Evolutionary conservation across 1,140 invertebrate species (phyloP).

Genomic region (Hirudo medicinalis): DNA sequence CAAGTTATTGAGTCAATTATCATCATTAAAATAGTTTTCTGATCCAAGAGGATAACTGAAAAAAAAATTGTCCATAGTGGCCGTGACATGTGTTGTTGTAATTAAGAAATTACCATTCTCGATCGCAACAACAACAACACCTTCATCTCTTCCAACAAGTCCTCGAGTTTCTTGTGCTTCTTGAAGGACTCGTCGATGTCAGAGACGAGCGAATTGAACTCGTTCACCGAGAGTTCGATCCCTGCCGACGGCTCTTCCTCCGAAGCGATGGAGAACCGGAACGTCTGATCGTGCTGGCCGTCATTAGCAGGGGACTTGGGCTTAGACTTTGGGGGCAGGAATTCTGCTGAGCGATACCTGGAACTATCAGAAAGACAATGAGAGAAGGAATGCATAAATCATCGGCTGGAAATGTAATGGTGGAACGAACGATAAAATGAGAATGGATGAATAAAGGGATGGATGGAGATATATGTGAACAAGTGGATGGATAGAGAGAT

Average conservation of each 20-base stretch:
- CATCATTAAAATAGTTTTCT: neutral
- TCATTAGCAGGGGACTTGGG: neutral
- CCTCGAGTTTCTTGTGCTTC: neutral
- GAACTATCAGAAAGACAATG: neutral
- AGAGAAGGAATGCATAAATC: too few relatives aligned
- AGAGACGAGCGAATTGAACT: neutral
- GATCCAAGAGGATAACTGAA: neutral
- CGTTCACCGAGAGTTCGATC: neutral
- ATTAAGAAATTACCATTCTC: too few relatives aligned
- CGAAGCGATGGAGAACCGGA: neutral
- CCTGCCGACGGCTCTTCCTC: neutral
- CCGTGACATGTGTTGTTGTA: too few relatives aligned
- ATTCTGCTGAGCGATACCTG: constrained; percentile 4
- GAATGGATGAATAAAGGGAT: neutral
- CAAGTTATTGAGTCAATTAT: neutral
- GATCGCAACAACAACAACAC: neutral
- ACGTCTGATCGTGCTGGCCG: neutral
- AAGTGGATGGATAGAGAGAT: neutral
- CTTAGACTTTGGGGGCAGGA: neutral
- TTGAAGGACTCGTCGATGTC: neutral
- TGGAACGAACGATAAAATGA: too few relatives aligned
- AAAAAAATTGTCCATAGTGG: neutral
- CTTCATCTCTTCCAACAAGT: neutral
- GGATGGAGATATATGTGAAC: neutral
- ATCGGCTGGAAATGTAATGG: too few relatives aligned